A percentile compares a stretch with the other conserved stretches of the same genome.
These are phyloP conservation scores for Lemur catta DNA, from an alignment of 2,797 vertebrate species.

Conservation along the genomic window DNA sequence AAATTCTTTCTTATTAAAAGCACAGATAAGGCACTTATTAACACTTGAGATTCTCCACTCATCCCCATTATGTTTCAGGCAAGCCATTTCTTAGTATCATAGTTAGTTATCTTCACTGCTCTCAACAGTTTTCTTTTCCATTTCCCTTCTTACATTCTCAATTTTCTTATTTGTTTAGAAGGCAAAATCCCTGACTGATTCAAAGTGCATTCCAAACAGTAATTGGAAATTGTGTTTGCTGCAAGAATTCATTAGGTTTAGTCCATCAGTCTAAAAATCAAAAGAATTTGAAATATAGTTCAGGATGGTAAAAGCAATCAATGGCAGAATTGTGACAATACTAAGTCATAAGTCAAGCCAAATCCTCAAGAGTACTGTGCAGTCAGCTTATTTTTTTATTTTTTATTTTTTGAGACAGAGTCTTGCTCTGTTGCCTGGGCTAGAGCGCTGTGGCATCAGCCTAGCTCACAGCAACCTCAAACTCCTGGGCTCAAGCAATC, in stretches of 20 bases:
- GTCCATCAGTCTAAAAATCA: neutral
- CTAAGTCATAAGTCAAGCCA: neutral
- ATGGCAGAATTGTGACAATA: neutral
- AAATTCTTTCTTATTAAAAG: constrained; percentile 56
- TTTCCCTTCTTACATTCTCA: constrained; percentile 20
- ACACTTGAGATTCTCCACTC: constrained; percentile 10
- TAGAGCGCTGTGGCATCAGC: no score
- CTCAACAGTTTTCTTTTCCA: constrained; percentile 13
- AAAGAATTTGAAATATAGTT: constrained; percentile 27
- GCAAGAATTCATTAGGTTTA: constrained; percentile 40
- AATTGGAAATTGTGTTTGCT: constrained; percentile 35
- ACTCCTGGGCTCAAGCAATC: no score
- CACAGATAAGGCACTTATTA: constrained; percentile 55
- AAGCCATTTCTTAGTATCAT: constrained; percentile 34
- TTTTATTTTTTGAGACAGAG: no score
- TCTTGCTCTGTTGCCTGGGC: no score
- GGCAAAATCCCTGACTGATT: constrained; percentile 23
- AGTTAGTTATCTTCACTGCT: neutral
- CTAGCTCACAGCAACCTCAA: no score
- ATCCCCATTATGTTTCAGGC: neutral
- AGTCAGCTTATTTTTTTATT: neutral
- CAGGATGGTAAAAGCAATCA: neutral
- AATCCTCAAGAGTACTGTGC: neutral
- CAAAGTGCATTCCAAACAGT: constrained; percentile 22
- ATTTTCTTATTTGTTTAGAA: constrained; percentile 54